Percentiles rank a stretch among this genome's conserved stretches.
Evolutionary conservation across 2,797 vertebrate genomes (phyloP).

Genomic region (Limosa lapponica): DNA sequence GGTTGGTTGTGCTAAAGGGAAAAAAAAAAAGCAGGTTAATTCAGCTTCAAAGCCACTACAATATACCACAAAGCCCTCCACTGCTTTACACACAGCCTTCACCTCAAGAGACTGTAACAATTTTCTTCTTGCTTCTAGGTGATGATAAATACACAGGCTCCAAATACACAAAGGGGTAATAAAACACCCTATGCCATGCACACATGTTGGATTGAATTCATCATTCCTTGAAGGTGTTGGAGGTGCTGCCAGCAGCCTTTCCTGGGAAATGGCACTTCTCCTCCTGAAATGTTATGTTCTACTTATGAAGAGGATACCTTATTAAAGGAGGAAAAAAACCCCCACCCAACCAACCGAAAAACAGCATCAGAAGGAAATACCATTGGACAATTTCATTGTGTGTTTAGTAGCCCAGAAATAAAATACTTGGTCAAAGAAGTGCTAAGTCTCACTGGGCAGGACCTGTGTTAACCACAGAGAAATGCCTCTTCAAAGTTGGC

Average conservation of each 20-base stretch:
- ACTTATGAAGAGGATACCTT: not conserved
- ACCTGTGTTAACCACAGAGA: not conserved
- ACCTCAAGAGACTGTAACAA: slow-evolving; percentile 45
- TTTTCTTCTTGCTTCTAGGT: slow-evolving; percentile 44
- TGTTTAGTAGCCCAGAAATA: not conserved
- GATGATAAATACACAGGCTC: slow-evolving; percentile 48
- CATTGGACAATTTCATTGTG: not conserved
- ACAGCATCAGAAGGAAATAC: not conserved
- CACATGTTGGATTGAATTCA: slow-evolving; percentile 19
- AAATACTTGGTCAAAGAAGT: not conserved
- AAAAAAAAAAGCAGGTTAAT: not conserved
- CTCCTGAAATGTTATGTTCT: not conserved
- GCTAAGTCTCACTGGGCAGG: not conserved
- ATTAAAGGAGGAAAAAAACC: not conserved
- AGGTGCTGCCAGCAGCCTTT: not conserved
- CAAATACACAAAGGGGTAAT: slow-evolving; percentile 27
- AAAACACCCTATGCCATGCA: not conserved
- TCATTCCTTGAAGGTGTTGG: slow-evolving; percentile 16
- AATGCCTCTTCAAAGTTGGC: not conserved
- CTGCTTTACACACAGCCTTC: slow-evolving; percentile 18
- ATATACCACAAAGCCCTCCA: slow-evolving; percentile 19
- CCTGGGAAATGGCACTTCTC: not conserved
- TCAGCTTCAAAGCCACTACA: slow-evolving; percentile 9
- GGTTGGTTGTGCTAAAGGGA: not conserved
- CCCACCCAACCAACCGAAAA: not conserved